A percentile compares a stretch with the other conserved stretches of the same genome.
phyloP scores from a whole-genome alignment of 1,140 invertebrate species.

The Drosophila azteca region DNA sequence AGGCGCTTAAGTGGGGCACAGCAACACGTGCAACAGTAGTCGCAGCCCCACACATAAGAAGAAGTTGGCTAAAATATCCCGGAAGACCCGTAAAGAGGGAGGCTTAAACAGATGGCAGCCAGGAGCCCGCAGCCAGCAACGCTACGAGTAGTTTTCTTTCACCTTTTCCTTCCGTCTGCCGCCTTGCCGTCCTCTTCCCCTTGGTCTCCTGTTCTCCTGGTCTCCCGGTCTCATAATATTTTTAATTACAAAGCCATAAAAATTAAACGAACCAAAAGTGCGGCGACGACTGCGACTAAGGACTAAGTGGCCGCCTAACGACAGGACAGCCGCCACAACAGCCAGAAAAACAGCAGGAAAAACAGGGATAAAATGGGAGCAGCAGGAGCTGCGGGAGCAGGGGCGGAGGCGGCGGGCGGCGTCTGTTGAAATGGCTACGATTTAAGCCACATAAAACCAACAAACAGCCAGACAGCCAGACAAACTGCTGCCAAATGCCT shows the following conservation, averaged over 20 bases:
- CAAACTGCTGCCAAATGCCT: conserved; percentile 39
- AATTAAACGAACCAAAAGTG: conserved; percentile 62
- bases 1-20: conserved; percentile 13
- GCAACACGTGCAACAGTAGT: conserved; percentile 57
- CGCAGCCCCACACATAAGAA: conserved; percentile 22
- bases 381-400: neutral
- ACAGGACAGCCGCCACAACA: conserved; percentile 46
- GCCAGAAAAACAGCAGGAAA: conserved; percentile 16
- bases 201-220: neutral
- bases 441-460: conserved; percentile 72
- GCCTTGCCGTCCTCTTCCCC: conserved; percentile 12
- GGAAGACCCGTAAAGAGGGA: conserved; percentile 29
- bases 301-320: conserved; percentile 65
- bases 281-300: conserved; percentile 39
- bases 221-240: conserved; percentile 53
- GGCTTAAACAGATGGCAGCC: conserved; percentile 35
- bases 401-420: neutral
- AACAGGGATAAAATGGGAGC: conserved; percentile 1
- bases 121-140: too few species aligned
- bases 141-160: too few species aligned
- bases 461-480: conserved; percentile 46
- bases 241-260: conserved; percentile 73
- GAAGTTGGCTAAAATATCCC: too few species aligned
- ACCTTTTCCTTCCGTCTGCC: neutral
- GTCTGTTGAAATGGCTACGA: conserved; percentile 45